Evolutionary conservation across 1,140 invertebrate genomes (phyloP).

Genomic region (Vollenhovia emeryi): DNA sequence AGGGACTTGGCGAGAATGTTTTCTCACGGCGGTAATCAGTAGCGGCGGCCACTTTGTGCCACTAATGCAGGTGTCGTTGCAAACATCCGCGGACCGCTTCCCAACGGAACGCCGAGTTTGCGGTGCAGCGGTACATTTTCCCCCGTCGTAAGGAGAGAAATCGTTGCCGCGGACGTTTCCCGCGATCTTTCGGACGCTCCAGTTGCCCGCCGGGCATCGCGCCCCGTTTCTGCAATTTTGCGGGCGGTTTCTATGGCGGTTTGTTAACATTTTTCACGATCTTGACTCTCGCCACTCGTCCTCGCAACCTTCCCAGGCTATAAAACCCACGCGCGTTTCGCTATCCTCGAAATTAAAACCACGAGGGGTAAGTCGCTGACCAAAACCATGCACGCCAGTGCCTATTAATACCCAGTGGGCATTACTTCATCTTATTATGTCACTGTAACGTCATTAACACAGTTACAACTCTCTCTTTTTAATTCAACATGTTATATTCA

Average conservation of each 20-base stretch:
- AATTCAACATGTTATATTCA: no score
- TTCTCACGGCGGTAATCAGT: constrained; percentile 39
- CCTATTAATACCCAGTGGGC: no score
- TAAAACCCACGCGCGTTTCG: background rate
- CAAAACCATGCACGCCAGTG: no score
- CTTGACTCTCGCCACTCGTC: constrained; percentile 3
- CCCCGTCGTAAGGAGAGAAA: constrained; percentile 29
- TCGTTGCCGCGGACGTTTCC: constrained; percentile 23
- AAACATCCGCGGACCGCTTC: constrained; percentile 24
- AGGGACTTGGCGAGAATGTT: constrained; percentile 7
- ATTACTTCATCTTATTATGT: no score
- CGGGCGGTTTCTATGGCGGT: constrained; percentile 1
- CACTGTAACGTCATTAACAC: no score
- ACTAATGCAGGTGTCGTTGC: constrained; percentile 42
- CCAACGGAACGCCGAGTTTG: constrained; percentile 1
- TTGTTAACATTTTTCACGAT: constrained; percentile 38
- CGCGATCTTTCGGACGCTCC: constrained; percentile 38
- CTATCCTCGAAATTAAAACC: background rate
- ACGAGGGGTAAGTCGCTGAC: no score
- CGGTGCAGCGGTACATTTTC: constrained; percentile 33
- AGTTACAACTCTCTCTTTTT: no score
- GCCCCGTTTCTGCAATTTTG: constrained; percentile 33
- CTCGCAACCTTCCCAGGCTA: background rate
- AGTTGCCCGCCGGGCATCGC: constrained; percentile 10
- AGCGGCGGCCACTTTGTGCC: constrained; percentile 7